Conservation (phyloP, 1,140 invertebrate genomes). For the Diachasmimorpha longicaudata region DNA sequence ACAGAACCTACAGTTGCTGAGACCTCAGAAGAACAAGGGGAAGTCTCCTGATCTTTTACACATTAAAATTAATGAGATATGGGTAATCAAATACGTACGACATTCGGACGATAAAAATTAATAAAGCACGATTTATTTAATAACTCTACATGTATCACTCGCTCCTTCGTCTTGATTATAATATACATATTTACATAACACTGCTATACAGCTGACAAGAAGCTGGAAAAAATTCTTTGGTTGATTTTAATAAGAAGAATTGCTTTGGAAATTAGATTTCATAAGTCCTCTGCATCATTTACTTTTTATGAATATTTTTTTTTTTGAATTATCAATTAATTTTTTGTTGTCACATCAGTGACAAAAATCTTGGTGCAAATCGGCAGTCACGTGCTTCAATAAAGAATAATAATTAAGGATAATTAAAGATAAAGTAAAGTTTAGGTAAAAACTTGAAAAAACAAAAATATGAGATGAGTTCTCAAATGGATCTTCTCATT, state of each 20-base stretch:
- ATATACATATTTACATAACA: conserved; percentile 53
- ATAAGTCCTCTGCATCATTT: neutral
- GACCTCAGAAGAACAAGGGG: neutral
- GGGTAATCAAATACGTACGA: neutral
- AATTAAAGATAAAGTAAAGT: neutral
- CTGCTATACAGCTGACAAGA: conserved; percentile 33
- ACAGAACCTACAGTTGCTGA: conserved; percentile 43
- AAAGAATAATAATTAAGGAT: too few species aligned
- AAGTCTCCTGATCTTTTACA: too few species aligned
- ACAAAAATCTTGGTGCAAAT: too few species aligned
- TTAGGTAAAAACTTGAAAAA: neutral
- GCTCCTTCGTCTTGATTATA: conserved; percentile 38
- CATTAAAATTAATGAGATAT: too few species aligned
- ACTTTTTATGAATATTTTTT: too few species aligned
- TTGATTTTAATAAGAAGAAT: neutral
- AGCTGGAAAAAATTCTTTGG: conserved; percentile 7
- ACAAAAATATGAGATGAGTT: neutral
- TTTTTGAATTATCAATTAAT: too few species aligned
- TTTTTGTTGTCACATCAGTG: too few species aligned
- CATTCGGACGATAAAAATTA: conserved; percentile 13
- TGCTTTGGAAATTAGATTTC: neutral
- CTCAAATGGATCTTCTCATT: neutral
- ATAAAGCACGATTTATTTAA: conserved; percentile 48
- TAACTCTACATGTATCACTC: conserved; percentile 47
- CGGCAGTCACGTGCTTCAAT: too few species aligned